Evolutionary conservation across 2,797 vertebrate species (phyloP), one percentile per base, ranked within the genome.

Genomic region (Cyclura pinguis): DNA sequence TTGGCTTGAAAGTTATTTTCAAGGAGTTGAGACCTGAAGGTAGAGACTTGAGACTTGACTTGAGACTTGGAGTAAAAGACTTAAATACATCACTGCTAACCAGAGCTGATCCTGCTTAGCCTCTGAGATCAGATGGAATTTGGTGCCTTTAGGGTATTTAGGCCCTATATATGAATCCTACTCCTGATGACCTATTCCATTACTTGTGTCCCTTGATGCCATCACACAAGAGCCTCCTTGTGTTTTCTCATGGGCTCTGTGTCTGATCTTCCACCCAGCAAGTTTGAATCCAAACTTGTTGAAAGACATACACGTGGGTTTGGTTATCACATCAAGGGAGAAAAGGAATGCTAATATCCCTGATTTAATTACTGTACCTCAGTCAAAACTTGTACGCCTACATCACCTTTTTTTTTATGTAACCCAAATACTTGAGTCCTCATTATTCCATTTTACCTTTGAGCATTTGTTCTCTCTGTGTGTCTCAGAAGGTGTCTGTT

Each of bases 331-430:
- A 93, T 96, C 89, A 96, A 96, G 90, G 88, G 69, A 89, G 67
- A 69, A 69, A 69, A 69, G 67, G 94, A 92, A 93, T 86, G 85
- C 91, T 96, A 95, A 94, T 95, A 96, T 93, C 84, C 84, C 92
- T 95, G 87, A 90, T 94, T 94, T 96, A 95, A 96, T 96, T 96
- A 94, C 84, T 83, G 62, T 89, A 88, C 92, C 59, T 95, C 94
- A 94, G 93, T 96, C 95, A 92, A 94, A 93, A 92, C 93, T 89
- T 93, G 73, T 95, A 89, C 91, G 85, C 94, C 93, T 52, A 96
- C 96, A 91, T 62, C 59, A 87, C 91, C 88, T 95, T 94, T 85
- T 94, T 85, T 96, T 72, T 94, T 93, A 95, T 57, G 93, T 96
- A 95, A 96, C 92, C 92, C 85, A 90, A 95, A 92, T 88, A 93